Evolutionary conservation across 2,797 vertebrate species (phyloP).

Genomic region (Phylloscopus collybita): DNA sequence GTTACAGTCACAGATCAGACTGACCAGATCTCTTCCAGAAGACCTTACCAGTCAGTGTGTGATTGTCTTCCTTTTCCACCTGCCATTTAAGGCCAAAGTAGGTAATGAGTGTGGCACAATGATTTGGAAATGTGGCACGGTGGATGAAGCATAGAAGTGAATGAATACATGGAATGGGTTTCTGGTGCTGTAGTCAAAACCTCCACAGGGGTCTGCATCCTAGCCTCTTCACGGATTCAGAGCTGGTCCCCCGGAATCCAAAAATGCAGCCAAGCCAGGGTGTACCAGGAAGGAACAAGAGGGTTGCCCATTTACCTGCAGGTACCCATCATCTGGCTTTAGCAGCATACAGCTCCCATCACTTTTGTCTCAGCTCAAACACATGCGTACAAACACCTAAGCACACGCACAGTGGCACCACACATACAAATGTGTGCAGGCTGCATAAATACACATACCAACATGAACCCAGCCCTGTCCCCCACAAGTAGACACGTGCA

Average conservation of each 20-base stretch:
- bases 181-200: slow-evolving; percentile 18
- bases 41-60: background rate
- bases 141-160: background rate
- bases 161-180: background rate
- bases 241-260: background rate
- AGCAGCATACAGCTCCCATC: background rate
- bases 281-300: background rate
- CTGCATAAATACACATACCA: slow-evolving; percentile 27
- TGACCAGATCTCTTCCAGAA: background rate
- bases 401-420: background rate
- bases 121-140: slow-evolving; percentile 3
- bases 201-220: background rate
- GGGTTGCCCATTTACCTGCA: background rate
- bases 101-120: background rate
- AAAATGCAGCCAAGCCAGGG: background rate
- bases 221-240: background rate
- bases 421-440: slow-evolving; percentile 8
- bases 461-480: background rate
- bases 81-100: slow-evolving; percentile 25
- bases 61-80: slow-evolving; percentile 28
- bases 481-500: slow-evolving; percentile 18
- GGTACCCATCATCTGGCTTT: background rate
- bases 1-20: background rate
- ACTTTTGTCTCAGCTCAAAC: background rate
- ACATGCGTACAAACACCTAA: background rate